Conservation (phyloP, 2,797 vertebrate genomes). For the Nannoperca australis region DNA sequence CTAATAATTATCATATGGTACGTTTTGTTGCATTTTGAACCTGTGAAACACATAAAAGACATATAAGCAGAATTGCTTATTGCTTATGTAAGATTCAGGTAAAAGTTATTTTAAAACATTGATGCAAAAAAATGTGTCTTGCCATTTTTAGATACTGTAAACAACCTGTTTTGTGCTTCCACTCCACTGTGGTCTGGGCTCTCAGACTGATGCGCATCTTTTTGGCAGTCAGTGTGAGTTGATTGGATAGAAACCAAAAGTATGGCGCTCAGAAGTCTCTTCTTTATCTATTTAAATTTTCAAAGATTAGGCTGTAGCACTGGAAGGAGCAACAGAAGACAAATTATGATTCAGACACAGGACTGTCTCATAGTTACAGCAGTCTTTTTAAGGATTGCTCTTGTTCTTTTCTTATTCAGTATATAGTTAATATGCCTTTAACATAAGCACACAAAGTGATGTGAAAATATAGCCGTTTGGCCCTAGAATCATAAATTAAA, state of each 20-base stretch:
- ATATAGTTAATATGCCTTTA: conserved; percentile 6
- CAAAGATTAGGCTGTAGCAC: conserved; percentile 28
- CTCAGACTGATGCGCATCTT: conserved; percentile 25
- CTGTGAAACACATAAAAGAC: neutral
- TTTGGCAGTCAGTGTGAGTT: conserved; percentile 30
- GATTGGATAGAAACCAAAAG: conserved; percentile 44
- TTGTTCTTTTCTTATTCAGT: conserved; percentile 6
- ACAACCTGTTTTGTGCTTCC: conserved; percentile 7
- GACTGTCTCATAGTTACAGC: conserved; percentile 22
- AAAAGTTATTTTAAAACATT: conserved; percentile 3
- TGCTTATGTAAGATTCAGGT: neutral
- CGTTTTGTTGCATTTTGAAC: conserved; percentile 16
- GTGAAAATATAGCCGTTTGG: conserved; percentile 11
- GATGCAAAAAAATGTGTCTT: neutral
- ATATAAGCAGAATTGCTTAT: neutral
- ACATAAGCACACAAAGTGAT: neutral
- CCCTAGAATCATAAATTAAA: conserved; percentile 23
- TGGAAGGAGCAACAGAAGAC: conserved; percentile 20
- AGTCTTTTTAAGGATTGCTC: neutral
- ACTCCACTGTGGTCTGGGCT: conserved; percentile 5
- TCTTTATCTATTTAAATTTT: conserved; percentile 44
- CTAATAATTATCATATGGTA: neutral
- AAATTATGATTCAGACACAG: conserved; percentile 35
- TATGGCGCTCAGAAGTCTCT: conserved; percentile 1
- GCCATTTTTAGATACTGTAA: conserved; percentile 20